These are phyloP conservation scores for Lasioglossum morio DNA, from an alignment of 2,888 invertebrate species.

Conservation along the genomic window DNA sequence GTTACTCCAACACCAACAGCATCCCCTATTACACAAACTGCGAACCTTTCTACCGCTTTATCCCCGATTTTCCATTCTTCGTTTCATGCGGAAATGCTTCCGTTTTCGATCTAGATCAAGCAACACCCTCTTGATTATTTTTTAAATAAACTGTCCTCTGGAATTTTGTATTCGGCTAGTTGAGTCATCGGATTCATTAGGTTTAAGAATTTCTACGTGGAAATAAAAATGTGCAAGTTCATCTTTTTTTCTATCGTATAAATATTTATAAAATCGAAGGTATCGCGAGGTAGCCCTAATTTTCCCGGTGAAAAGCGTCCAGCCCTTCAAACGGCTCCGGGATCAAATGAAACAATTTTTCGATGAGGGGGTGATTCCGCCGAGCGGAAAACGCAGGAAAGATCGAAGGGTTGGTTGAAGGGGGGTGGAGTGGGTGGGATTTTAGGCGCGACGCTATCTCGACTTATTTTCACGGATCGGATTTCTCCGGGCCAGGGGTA, in stretches of 20 bases:
- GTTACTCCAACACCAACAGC: background rate
- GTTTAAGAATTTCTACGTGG: background rate
- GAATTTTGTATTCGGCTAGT: background rate
- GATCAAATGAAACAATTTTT: constrained; percentile 68
- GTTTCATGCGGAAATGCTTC: background rate
- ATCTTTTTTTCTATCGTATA: background rate
- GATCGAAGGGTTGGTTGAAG: constrained; percentile 22
- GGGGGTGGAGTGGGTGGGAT: constrained; percentile 66
- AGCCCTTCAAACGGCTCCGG: background rate
- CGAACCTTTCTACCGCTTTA: background rate
- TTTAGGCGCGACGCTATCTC: constrained; percentile 70
- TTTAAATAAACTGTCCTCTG: background rate
- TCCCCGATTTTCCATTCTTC: background rate
- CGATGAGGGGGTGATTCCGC: constrained; percentile 36
- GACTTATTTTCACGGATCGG: constrained; percentile 75
- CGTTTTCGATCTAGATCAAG: background rate
- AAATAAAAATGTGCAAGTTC: background rate
- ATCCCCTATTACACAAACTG: background rate
- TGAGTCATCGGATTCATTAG: background rate
- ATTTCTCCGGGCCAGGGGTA: constrained; percentile 70
- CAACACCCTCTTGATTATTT: background rate
- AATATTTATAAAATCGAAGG: background rate
- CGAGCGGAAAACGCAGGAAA: background rate
- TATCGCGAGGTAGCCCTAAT: background rate
- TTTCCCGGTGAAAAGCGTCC: background rate